Conservation (phyloP, 2,888 invertebrate species). For the Pterostichus niger region DNA sequence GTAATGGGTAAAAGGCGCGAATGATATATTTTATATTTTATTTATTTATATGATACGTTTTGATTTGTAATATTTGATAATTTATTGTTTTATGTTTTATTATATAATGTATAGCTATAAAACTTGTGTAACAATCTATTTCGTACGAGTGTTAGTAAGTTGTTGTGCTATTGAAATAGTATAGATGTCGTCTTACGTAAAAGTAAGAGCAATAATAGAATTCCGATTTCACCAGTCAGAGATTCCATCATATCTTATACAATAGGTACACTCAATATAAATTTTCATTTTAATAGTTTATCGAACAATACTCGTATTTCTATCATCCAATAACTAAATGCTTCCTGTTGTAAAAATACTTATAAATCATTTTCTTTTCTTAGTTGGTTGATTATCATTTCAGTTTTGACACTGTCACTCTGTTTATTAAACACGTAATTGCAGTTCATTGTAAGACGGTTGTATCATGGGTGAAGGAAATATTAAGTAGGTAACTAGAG, state of each 20-base stretch:
- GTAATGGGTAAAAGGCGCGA: no score
- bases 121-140: neutral
- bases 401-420: neutral
- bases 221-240: slow-evolving; percentile 37
- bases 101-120: no score
- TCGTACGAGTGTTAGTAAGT: no score
- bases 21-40: no score
- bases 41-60: no score
- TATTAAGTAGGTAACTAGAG: slow-evolving; percentile 40
- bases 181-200: slow-evolving; percentile 25
- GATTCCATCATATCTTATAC: slow-evolving; percentile 25
- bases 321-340: neutral
- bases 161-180: slow-evolving; percentile 11
- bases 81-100: no score
- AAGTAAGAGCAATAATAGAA: slow-evolving; percentile 32
- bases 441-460: neutral
- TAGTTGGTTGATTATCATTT: neutral
- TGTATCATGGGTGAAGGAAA: slow-evolving; percentile 23
- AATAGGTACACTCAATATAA: slow-evolving; percentile 13
- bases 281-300: slow-evolving; percentile 36
- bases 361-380: neutral
- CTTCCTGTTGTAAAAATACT: neutral
- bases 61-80: no score
- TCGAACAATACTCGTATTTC: neutral
- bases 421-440: neutral